These are phyloP conservation scores for Paramormyrops kingsleyae DNA, from an alignment of 2,113 vertebrate species.

Conservation along the genomic window DNA sequence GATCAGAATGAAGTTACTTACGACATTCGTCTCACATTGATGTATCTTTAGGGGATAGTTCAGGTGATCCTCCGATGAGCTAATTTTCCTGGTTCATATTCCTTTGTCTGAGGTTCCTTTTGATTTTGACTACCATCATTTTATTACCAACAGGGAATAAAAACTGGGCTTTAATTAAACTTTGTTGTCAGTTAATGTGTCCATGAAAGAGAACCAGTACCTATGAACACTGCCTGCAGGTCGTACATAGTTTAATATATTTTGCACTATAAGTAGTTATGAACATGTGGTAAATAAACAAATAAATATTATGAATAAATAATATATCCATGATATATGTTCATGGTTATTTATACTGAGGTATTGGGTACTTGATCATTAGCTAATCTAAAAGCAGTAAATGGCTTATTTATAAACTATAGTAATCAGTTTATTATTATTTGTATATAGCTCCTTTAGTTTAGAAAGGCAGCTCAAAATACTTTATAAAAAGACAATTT, in stretches of 20 bases:
- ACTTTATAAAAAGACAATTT: neutral
- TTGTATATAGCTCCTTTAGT: neutral
- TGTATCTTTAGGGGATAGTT: neutral
- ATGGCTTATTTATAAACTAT: neutral
- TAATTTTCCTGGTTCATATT: neutral
- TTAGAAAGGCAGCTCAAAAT: neutral
- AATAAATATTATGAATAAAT: neutral
- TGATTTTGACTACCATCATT: neutral
- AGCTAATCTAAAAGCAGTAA: neutral
- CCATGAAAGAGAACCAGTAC: neutral
- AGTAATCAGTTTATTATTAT: neutral
- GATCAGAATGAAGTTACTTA: neutral
- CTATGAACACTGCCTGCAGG: neutral
- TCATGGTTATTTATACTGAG: neutral
- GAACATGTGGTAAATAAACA: neutral
- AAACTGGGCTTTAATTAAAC: neutral
- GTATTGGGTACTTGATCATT: neutral
- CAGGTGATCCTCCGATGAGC: neutral
- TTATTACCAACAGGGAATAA: neutral
- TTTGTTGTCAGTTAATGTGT: neutral
- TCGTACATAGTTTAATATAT: neutral
- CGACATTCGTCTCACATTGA: neutral
- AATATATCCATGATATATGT: neutral
- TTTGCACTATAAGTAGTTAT: neutral
- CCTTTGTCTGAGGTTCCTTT: neutral